Evolutionary conservation across 2,888 invertebrate species (phyloP), one percentile per base, ranked within the genome.

Genomic region (Macaria notata): DNA sequence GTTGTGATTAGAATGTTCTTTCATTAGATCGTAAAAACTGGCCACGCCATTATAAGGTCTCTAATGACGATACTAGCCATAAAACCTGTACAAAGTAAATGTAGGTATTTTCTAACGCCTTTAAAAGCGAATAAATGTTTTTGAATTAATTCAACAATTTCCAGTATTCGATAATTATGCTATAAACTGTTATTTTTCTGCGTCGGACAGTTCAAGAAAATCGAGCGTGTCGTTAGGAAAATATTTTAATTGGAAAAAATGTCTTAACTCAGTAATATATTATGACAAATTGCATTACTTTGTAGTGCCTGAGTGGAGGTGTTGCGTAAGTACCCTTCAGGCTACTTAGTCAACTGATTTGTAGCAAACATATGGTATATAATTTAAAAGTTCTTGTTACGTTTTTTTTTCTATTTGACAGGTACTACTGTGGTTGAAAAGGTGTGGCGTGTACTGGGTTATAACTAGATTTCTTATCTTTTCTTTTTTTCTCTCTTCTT

Each of bases 61-160:
- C 41, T 49, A 49, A 49, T 56, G 55, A 53, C 46, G 38, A 38
- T 8, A 8, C 2, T 4, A 0, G 4, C 50, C 36, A 44, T 44
- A 50, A 49, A 52, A 52, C 48, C 19, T 42, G 41, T 49, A 52
- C 51, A 55, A 51, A 55, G 51, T 48, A 51, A 51, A 55, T 47
- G 49, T 53, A 54, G 19, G 31, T 54, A 58, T 58, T 58, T 58
- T 58, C 58, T 57, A 57, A 58, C 53, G 46, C 44, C 36, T 51
- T 44, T 59, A 51, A 50, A 48, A 49, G 66, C 56, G 64, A 64
- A 64, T 62, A 66, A 66, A 55, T 63, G 59, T 49, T 59, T 70
- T 63, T 67, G 63, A 62, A 70, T 70, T 64, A 63, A 69, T 72
- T 72, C 64, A 77, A 72, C 66, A 66, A 76, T 76, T 67, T 69